These are phyloP conservation scores for Hassar affinis DNA, from an alignment of 2,113 vertebrate genomes.

Conservation along the genomic window DNA sequence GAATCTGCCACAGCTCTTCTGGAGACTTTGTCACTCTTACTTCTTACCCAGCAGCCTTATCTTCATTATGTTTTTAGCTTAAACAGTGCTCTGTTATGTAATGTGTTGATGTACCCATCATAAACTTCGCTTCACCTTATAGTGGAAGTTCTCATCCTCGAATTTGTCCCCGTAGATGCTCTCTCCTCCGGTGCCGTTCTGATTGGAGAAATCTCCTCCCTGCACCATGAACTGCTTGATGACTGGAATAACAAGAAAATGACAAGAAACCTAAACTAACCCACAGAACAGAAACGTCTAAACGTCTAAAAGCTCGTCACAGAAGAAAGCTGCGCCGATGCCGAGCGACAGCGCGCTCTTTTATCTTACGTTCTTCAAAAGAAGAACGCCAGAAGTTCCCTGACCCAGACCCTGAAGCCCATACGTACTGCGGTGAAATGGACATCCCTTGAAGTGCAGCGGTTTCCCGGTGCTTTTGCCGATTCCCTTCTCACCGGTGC, in stretches of 20 bases:
- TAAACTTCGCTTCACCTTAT: constrained; percentile 75
- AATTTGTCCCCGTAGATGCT: constrained; percentile 99
- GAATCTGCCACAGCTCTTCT: too few relatives aligned
- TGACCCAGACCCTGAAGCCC: background rate
- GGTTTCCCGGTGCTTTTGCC: constrained; percentile 87
- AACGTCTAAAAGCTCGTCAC: background rate
- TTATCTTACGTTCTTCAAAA: too few relatives aligned
- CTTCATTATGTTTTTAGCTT: too few relatives aligned
- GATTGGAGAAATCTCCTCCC: constrained; percentile 95
- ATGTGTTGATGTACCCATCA: too few relatives aligned
- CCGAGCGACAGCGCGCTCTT: background rate
- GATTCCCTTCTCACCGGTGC: constrained; percentile 91
- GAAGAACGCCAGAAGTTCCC: too few relatives aligned
- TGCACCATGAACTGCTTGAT: constrained; percentile 98
- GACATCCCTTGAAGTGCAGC: constrained; percentile 94
- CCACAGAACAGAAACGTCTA: background rate
- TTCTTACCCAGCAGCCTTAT: too few relatives aligned
- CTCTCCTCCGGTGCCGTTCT: constrained; percentile 95
- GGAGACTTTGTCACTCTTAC: too few relatives aligned
- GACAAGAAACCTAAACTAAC: too few relatives aligned
- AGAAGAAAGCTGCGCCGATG: background rate
- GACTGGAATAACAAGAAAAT: constrained; percentile 70
- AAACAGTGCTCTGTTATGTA: too few relatives aligned
- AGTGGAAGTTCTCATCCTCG: constrained; percentile 97
- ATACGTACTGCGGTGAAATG: constrained; percentile 90